These are phyloP conservation scores for Gymnodraco acuticeps DNA, from an alignment of 2,797 vertebrate species.

Conservation along the genomic window DNA sequence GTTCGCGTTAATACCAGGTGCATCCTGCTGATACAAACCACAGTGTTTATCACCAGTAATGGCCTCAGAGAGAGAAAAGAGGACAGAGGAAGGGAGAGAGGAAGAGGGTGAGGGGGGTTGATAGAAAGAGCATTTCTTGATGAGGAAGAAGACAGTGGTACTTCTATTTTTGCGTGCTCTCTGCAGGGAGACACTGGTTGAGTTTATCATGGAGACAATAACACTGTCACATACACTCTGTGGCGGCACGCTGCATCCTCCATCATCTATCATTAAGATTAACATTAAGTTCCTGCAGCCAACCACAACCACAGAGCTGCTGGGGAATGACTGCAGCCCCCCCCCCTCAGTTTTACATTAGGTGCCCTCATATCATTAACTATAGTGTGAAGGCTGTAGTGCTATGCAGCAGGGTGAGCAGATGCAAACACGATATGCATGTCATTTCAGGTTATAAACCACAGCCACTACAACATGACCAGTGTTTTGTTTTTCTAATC, in stretches of 20 bases:
- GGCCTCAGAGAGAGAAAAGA: conserved; percentile 64
- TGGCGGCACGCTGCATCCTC: conserved; percentile 55
- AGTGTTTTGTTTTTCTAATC: background rate
- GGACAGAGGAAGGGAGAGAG: conserved; percentile 14
- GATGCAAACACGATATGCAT: conserved; percentile 16
- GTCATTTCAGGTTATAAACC: conserved; percentile 8
- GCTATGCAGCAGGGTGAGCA: conserved; percentile 29
- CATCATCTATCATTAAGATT: conserved; percentile 81
- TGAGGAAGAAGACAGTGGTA: conserved; percentile 61
- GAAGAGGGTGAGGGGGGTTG: background rate
- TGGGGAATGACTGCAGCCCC: conserved; percentile 30
- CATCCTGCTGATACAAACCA: conserved; percentile 83
- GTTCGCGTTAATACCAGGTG: conserved; percentile 82
- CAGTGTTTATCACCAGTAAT: conserved; percentile 83
- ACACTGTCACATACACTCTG: conserved; percentile 73
- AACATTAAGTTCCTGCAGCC: conserved; percentile 71
- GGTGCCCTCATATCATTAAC: conserved; percentile 54
- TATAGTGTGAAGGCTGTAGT: conserved; percentile 17
- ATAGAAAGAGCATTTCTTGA: conserved; percentile 62
- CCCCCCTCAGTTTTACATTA: conserved; percentile 60
- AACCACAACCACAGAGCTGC: conserved; percentile 38
- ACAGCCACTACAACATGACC: background rate
- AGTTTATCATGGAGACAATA: conserved; percentile 79
- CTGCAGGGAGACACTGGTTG: conserved; percentile 48
- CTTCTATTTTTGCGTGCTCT: conserved; percentile 62